A percentile compares a stretch with the other conserved stretches of the same genome.
phyloP scores from a whole-genome alignment of 2,888 invertebrate genomes.

The Trissoscelio sp. region DNA sequence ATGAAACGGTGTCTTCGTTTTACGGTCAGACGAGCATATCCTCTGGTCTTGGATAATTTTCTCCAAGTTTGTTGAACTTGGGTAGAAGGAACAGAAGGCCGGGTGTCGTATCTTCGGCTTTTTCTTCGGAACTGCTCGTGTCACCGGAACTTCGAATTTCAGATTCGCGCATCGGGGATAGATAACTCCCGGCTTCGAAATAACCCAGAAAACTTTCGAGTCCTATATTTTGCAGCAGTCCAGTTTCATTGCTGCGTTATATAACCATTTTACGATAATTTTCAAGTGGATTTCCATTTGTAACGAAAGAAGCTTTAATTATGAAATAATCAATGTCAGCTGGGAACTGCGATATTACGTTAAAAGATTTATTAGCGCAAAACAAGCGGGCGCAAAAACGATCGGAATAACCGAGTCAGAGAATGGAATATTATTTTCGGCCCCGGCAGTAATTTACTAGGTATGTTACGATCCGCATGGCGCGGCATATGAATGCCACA shows the following conservation, averaged over 20 bases:
- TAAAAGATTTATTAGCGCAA: conserved; percentile 43
- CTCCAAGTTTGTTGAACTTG: conserved; percentile 74
- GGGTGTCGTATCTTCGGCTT: conserved; percentile 66
- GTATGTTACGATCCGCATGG: conserved; percentile 66
- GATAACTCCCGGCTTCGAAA: conserved; percentile 63
- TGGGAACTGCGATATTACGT: conserved; percentile 3
- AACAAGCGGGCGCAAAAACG: conserved; percentile 51
- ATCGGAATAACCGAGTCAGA: conserved; percentile 70
- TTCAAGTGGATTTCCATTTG: no score
- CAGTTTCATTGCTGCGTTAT: conserved; percentile 1
- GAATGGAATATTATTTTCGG: conserved; percentile 74
- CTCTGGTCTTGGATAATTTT: conserved; percentile 73
- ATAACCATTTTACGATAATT: conserved; percentile 4
- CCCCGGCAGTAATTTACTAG: conserved; percentile 72
- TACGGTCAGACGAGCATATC: conserved; percentile 73
- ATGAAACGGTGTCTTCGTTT: conserved; percentile 65
- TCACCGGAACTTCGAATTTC: conserved; percentile 69
- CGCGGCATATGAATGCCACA: conserved; percentile 68
- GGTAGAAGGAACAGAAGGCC: conserved; percentile 68
- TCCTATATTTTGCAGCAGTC: conserved; percentile 61
- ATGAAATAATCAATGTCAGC: conserved; percentile 39
- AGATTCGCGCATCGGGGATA: conserved; percentile 69
- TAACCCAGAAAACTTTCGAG: conserved; percentile 67
- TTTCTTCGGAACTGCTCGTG: conserved; percentile 63
- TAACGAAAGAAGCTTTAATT: conserved; percentile 38